Evolutionary conservation across 2,797 vertebrate species (phyloP), one percentile per base, ranked within the genome.

Genomic region (Margarornis squamiger): DNA sequence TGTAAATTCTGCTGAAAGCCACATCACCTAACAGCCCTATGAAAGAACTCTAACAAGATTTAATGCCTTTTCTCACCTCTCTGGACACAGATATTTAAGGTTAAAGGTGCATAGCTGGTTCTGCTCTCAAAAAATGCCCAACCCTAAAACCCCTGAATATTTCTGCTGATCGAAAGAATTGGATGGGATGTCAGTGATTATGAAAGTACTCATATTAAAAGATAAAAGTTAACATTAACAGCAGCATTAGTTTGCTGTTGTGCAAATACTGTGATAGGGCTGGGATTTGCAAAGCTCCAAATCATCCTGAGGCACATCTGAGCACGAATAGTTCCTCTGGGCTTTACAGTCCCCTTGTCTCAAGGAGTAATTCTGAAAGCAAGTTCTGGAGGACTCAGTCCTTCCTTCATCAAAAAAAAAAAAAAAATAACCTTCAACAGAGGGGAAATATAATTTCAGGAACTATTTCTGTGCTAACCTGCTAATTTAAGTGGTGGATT

Each of bases 251-350:
- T 43, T 61, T 75, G 51, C 65, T 91, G 38, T 68, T 87, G 87
- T 82, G 68, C 62, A 96, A 91, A 90, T 21, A 74, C 3, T n/a
- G 26, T 26, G 41, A 67, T 63, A 79, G 77, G 41, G 27, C 30
- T 73, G 86, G 87, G 65, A 90, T 92, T 71, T 81, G 63, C 45
- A 71, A 74, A 88, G 59, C 49, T 76, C 41, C 34, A 49, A n/a
- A 80, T 51, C 30, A 72, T 66, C 83, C 48, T 11, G 5, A 62
- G 58, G 51, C 39, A 67, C 0, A 0, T 26, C 52, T 36, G 57
- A 15, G 7, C 45, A 46, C 1, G 2, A 85, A 51, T 20, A 36
- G 22, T 4, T 88, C 79, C 62, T 66, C 73, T 34, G 83, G 52
- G 90, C 17, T 41, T 67, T 75, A 27, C 19, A 12, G 59, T 62